Conservation (phyloP, 1,140 invertebrate genomes). For the Psix sp. region DNA sequence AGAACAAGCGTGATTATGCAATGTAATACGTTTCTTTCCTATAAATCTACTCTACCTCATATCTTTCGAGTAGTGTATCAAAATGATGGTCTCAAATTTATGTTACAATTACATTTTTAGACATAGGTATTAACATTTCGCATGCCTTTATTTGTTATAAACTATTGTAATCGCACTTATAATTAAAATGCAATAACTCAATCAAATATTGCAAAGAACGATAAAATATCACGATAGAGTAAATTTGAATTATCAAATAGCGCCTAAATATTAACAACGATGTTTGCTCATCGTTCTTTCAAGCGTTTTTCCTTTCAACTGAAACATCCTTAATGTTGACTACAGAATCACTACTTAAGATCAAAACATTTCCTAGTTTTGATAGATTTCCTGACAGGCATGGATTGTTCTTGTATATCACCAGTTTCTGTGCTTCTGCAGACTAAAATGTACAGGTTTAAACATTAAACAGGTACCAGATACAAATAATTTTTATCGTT, state of each 20-base stretch:
- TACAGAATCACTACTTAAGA: conserved; percentile 13
- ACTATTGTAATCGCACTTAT: too few relatives aligned
- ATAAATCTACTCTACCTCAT: too few relatives aligned
- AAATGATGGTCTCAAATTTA: too few relatives aligned
- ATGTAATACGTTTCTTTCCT: too few relatives aligned
- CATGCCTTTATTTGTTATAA: too few relatives aligned
- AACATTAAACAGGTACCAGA: too few relatives aligned
- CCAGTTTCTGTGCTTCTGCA: conserved; percentile 26
- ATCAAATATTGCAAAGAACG: neutral
- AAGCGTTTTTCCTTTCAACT: conserved; percentile 20
- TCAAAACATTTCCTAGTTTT: conserved; percentile 29
- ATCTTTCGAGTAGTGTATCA: too few relatives aligned
- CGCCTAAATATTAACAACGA: conserved; percentile 1
- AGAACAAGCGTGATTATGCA: too few relatives aligned
- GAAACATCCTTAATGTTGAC: conserved; percentile 17
- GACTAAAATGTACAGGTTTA: conserved; percentile 16
- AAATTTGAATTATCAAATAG: conserved; percentile 14
- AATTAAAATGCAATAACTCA: too few relatives aligned
- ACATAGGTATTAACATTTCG: too few relatives aligned
- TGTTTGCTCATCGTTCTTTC: neutral
- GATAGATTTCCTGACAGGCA: conserved; percentile 15
- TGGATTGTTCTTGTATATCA: conserved; percentile 22
- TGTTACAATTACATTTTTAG: too few relatives aligned
- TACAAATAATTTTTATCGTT: too few relatives aligned
- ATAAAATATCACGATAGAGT: conserved; percentile 25